Base-by-base conservation (phyloP, 35 echinoderm and acorn worm species). In the Apostichopus californicus region DNA sequence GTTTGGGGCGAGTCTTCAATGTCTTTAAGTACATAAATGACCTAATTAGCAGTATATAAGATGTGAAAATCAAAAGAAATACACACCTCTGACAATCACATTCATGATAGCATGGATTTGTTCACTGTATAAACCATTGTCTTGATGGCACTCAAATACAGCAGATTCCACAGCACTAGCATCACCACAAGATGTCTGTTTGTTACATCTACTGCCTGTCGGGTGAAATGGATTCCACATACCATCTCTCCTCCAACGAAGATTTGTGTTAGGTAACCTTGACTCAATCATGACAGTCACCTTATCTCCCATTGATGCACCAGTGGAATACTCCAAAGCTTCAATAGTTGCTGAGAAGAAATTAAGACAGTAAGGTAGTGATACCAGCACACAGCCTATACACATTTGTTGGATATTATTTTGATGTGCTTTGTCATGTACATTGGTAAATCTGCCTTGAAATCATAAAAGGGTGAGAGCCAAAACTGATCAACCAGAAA, bases 191-290 rank as follows among this genome's bases (percentile, higher is more conserved):
- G 70, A 73, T 21, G n/a, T n/a, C 18, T n/a, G n/a, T n/a, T n/a
- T n/a, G n/a, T n/a, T n/a, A n/a, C n/a, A n/a, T n/a, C n/a, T n/a
- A n/a, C n/a, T n/a, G n/a, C n/a, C n/a, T n/a, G n/a, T n/a, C n/a
- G n/a, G n/a, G n/a, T n/a, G n/a, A n/a, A n/a, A n/a, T n/a, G 24
- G 24, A 25, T 25, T 25, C 24, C 24, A 25, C 24, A 25, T n/a
- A 73, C 70, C 70, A 73, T 73, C n/a, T 73, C 70, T 73, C 70
- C 70, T 73, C 70, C 70, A 73, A 73, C 70, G 24, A 25, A 25
- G 24, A n/a, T n/a, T n/a, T n/a, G n/a, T n/a, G n/a, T n/a, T n/a
- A n/a, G n/a, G n/a, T n/a, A n/a, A n/a, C n/a, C n/a, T n/a, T n/a
- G n/a, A n/a, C n/a, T n/a, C n/a, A n/a, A n/a, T n/a, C n/a, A 6